phyloP scores from a whole-genome alignment of 1,140 invertebrate genomes.

The Zaprionus davidi region DNA sequence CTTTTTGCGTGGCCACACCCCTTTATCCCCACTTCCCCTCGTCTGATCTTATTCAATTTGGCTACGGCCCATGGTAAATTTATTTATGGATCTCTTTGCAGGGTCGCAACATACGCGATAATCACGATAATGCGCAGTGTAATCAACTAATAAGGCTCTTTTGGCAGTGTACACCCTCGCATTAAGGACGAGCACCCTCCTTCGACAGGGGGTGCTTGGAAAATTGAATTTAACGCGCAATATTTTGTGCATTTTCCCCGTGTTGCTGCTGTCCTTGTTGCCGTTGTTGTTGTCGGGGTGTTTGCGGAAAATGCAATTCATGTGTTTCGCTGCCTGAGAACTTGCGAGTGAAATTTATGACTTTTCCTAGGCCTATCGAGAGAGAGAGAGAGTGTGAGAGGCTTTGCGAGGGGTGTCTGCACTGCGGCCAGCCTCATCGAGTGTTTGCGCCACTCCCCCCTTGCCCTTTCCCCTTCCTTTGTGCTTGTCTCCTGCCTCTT shows the following conservation, averaged over 20 bases:
- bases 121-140: constrained; percentile 84
- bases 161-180: constrained; percentile 61
- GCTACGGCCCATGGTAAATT: constrained; percentile 30
- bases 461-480: background rate
- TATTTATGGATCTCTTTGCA: constrained; percentile 65
- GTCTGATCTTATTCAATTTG: constrained; percentile 38
- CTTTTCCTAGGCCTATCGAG: constrained; percentile 37
- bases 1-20: constrained; percentile 56
- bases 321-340: constrained; percentile 60
- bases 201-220: constrained; percentile 48
- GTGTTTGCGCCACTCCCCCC: constrained; percentile 2
- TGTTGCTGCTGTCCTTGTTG: background rate
- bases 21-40: constrained; percentile 19
- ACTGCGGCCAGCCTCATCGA: constrained; percentile 68
- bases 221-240: constrained; percentile 84
- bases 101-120: constrained; percentile 68
- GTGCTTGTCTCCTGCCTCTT: background rate
- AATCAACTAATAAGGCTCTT: constrained; percentile 84
- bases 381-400: background rate
- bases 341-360: constrained; percentile 77
- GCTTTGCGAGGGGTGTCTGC: constrained; percentile 53
- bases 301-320: constrained; percentile 78
- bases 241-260: constrained; percentile 79
- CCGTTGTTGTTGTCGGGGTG: constrained; percentile 41
- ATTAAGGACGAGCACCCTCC: constrained; percentile 15